Conservation (phyloP, 2,113 vertebrate species). For the Beaufortia kweichowensis region DNA sequence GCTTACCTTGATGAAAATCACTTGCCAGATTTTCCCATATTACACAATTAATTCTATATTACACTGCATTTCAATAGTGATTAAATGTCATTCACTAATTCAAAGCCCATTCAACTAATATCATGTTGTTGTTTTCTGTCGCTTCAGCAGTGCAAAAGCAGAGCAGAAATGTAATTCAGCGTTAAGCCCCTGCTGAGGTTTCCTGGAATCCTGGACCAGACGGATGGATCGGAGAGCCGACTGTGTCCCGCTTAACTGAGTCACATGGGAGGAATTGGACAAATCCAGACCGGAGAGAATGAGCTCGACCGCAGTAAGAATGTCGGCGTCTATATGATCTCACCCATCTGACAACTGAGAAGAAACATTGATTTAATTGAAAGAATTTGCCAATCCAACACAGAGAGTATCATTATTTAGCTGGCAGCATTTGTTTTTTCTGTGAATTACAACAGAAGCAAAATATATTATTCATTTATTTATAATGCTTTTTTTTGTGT, state of each 20-base stretch:
- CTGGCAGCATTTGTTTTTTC: too few species aligned
- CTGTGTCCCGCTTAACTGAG: conserved; percentile 61
- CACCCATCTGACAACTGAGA: conserved; percentile 12
- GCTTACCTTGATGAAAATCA: neutral
- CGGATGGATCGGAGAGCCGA: conserved; percentile 51
- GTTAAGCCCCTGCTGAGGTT: conserved; percentile 30
- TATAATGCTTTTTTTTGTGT: too few species aligned
- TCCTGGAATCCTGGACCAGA: conserved; percentile 55
- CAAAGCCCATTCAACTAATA: neutral
- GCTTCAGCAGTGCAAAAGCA: conserved; percentile 15
- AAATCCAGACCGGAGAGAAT: conserved; percentile 18
- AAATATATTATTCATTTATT: too few species aligned
- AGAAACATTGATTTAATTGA: conserved; percentile 18
- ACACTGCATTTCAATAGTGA: neutral
- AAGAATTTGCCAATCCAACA: neutral
- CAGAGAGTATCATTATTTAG: too few species aligned
- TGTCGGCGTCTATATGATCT: conserved; percentile 23
- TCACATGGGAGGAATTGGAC: conserved; percentile 59
- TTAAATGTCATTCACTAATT: neutral
- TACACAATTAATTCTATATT: too few species aligned
- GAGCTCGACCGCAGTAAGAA: conserved; percentile 13
- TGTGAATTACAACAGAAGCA: too few species aligned
- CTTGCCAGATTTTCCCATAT: neutral
- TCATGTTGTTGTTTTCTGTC: neutral
- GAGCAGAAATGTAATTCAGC: conserved; percentile 14